Conservation (phyloP, 2,113 vertebrate species). For the Porphyrio hochstetteri region DNA sequence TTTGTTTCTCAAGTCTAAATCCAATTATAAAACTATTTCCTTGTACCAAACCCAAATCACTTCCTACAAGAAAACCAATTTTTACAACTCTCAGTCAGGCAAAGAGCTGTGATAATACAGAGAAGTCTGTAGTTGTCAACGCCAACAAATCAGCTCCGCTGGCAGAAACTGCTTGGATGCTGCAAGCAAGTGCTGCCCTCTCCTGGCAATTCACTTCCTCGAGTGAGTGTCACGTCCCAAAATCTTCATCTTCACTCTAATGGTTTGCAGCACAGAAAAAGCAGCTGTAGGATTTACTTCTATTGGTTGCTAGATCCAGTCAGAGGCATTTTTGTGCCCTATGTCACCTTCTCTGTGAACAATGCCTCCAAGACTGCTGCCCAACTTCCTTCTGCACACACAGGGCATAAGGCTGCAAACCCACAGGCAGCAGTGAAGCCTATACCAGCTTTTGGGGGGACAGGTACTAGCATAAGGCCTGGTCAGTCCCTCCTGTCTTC, state of each 20-base stretch:
- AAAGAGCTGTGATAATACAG: fast-evolving
- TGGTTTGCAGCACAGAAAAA: background rate
- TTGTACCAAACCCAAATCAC: background rate
- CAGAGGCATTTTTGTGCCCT: background rate
- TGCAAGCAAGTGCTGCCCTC: constrained; percentile 70
- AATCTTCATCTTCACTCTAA: too few species aligned
- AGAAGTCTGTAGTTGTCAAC: fast-evolving
- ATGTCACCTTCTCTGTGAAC: background rate
- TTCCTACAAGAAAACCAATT: background rate
- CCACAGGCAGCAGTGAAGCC: background rate
- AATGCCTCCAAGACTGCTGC: background rate
- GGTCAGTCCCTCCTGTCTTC: background rate
- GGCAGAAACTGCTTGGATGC: background rate
- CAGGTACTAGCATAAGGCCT: background rate
- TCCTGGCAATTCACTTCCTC: constrained; percentile 51
- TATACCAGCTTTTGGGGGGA: background rate
- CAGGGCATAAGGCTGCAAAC: background rate
- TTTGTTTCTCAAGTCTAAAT: background rate
- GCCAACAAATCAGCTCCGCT: background rate
- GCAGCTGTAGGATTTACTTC: background rate
- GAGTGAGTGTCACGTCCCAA: fast-evolving
- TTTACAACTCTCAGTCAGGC: background rate
- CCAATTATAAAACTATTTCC: background rate
- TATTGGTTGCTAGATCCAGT: background rate
- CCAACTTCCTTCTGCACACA: background rate